Evolutionary conservation across 2,113 vertebrate species (phyloP).

Genomic region (Arothron firmamentum): DNA sequence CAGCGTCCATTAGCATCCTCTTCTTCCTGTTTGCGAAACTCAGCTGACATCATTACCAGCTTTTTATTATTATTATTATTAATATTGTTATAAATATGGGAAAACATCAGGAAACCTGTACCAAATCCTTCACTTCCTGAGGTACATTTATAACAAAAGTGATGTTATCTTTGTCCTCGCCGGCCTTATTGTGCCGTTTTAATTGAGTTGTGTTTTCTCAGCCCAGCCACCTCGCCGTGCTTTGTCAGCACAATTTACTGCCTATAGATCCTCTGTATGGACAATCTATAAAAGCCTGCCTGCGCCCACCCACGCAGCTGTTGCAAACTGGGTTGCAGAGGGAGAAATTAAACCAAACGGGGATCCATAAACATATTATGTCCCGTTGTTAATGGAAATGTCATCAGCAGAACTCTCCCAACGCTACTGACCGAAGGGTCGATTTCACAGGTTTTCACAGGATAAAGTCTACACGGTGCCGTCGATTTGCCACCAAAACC

Average conservation of each 20-base stretch:
- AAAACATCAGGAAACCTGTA: constrained; percentile 8
- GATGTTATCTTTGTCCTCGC: constrained; percentile 4
- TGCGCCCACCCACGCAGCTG: constrained; percentile 46
- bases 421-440: constrained; percentile 58
- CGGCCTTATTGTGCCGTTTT: constrained; percentile 7
- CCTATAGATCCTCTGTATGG: constrained; percentile 50
- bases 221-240: constrained; percentile 32
- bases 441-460: constrained; percentile 47
- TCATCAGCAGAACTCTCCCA: constrained; percentile 62
- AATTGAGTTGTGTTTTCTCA: constrained; percentile 42
- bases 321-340: constrained; percentile 62
- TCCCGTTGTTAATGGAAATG: constrained; percentile 66
- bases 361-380: constrained; percentile 75
- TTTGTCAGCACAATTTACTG: constrained; percentile 68
- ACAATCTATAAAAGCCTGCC: constrained; percentile 62
- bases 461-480: constrained; percentile 56
- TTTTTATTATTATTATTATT: constrained; percentile 25
- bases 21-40: constrained; percentile 42
- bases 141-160: constrained; percentile 7
- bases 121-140: not conserved
- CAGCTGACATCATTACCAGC: constrained; percentile 26
- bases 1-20: constrained; percentile 27
- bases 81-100: constrained; percentile 24
- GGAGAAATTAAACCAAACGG: constrained; percentile 67
- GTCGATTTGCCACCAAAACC: constrained; percentile 50